Evolutionary conservation across 2,888 invertebrate genomes (phyloP).

Genomic region (Lasius fuliginosus): DNA sequence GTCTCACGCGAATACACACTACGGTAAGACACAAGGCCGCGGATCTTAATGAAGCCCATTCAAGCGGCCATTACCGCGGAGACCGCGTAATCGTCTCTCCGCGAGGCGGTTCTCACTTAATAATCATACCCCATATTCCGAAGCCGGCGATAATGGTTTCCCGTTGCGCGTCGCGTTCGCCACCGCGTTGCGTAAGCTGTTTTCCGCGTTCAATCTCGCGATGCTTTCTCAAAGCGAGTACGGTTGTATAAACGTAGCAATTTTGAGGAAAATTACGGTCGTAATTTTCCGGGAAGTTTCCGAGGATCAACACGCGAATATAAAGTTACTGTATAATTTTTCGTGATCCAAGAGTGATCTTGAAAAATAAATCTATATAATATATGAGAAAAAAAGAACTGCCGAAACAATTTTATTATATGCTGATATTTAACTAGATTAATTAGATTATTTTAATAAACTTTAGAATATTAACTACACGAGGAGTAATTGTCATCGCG

Average conservation of each 20-base stretch:
- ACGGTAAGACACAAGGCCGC: slow-evolving; percentile 68
- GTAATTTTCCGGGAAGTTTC: slow-evolving; percentile 51
- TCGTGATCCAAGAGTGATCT: not conserved
- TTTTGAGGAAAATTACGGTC: slow-evolving; percentile 58
- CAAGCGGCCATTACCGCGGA: slow-evolving; percentile 83
- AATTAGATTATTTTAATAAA: slow-evolving; percentile 8
- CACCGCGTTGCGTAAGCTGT: slow-evolving; percentile 64
- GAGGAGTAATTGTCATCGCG: slow-evolving; percentile 2
- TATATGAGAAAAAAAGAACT: not conserved
- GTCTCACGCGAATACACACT: slow-evolving; percentile 17
- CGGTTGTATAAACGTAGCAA: slow-evolving; percentile 39
- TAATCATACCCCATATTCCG: slow-evolving; percentile 83
- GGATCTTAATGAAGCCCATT: slow-evolving; percentile 85
- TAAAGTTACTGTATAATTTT: not conserved
- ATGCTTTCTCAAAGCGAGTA: slow-evolving; percentile 45
- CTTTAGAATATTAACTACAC: not conserved
- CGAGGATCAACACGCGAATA: not conserved
- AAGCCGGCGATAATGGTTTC: slow-evolving; percentile 79
- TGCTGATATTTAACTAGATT: not conserved
- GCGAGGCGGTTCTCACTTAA: slow-evolving; percentile 82
- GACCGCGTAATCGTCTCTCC: slow-evolving; percentile 83
- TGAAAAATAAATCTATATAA: not conserved
- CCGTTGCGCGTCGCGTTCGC: slow-evolving; percentile 53
- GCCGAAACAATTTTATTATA: not conserved
- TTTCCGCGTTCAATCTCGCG: slow-evolving; percentile 74